These are phyloP conservation scores for Crotalus helleri DNA, from an alignment of 2,113 vertebrate species.

Conservation along the genomic window DNA sequence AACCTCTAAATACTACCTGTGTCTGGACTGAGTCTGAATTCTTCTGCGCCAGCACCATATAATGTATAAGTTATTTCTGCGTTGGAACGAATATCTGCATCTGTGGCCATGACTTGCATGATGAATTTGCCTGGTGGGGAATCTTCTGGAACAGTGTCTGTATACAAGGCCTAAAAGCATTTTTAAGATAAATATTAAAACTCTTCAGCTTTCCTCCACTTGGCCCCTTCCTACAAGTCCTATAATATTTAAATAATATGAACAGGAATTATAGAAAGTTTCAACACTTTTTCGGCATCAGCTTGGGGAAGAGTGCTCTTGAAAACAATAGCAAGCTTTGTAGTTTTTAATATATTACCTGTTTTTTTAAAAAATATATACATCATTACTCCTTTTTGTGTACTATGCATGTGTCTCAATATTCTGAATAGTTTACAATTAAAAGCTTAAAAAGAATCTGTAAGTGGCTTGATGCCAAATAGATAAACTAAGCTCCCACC, in stretches of 20 bases:
- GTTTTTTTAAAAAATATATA: neutral
- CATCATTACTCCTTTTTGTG: neutral
- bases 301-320: neutral
- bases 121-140: constrained; percentile 82
- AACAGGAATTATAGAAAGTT: neutral
- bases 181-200: constrained; percentile 23
- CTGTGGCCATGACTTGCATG: constrained; percentile 86
- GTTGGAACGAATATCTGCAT: constrained; percentile 94
- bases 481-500: neutral
- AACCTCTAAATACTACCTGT: constrained; percentile 76
- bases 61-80: constrained; percentile 89
- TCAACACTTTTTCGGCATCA: neutral
- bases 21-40: constrained; percentile 84
- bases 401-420: neutral
- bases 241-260: neutral
- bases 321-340: neutral
- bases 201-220: neutral
- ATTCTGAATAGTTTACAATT: neutral
- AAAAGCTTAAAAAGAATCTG: neutral
- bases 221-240: neutral
- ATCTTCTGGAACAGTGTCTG: constrained; percentile 87
- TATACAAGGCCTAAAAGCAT: constrained; percentile 78
- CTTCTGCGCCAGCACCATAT: constrained; percentile 82
- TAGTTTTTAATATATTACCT: neutral
- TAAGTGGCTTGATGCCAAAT: neutral